Evolutionary conservation across 2,113 vertebrate genomes (phyloP).

Genomic region (Actenoides hombroni): DNA sequence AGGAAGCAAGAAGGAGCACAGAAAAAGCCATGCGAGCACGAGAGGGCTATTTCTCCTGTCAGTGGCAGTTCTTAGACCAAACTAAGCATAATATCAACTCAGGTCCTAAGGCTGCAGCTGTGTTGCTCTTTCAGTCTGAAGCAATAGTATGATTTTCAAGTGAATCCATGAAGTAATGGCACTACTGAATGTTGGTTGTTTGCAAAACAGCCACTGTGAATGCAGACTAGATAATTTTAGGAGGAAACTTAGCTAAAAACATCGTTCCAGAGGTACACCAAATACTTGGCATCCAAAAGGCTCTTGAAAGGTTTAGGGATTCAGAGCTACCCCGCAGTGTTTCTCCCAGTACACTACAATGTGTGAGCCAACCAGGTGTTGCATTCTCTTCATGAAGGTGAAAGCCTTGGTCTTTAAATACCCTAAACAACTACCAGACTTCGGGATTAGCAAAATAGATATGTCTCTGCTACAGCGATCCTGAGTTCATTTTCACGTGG

Average conservation of each 20-base stretch:
- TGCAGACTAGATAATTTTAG: neutral
- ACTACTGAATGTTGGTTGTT: neutral
- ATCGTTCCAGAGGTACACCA: neutral
- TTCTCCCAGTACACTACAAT: neutral
- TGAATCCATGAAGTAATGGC: neutral
- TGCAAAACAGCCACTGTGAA: neutral
- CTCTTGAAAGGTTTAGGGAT: neutral
- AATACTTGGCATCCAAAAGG: neutral
- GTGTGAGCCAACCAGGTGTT: neutral
- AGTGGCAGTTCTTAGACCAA: neutral
- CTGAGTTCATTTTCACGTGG: neutral
- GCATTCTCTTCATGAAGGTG: neutral
- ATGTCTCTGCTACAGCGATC: neutral
- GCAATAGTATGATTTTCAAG: neutral
- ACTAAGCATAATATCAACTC: neutral
- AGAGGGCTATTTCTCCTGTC: neutral
- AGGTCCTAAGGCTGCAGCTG: neutral
- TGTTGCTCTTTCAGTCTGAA: neutral
- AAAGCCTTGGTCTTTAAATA: neutral
- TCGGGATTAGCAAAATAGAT: neutral
- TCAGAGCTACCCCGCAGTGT: neutral
- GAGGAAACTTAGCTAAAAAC: neutral
- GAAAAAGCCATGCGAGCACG: neutral
- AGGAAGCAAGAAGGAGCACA: neutral
- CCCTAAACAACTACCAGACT: neutral